Percentiles rank a stretch among this genome's conserved stretches.
Evolutionary conservation across 2,797 vertebrate genomes (phyloP).

Genomic region (Brachymystax lenok): DNA sequence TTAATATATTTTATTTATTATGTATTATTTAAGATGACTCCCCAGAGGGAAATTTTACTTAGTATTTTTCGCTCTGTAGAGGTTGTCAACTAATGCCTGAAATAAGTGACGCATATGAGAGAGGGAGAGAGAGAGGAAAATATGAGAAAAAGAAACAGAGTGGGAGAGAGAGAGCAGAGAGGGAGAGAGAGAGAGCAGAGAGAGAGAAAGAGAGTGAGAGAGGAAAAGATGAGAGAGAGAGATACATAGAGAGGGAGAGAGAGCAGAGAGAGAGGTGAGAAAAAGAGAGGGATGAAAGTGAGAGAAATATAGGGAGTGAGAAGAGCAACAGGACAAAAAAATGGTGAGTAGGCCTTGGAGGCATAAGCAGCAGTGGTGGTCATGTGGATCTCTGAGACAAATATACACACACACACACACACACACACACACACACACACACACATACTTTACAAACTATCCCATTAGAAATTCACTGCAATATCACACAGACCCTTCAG

Average conservation of each 20-base stretch:
- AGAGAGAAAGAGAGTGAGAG: too few species aligned
- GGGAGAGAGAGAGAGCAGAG: not conserved
- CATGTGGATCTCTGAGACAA: not conserved
- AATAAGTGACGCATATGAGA: not conserved
- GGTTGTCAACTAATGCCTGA: too few species aligned
- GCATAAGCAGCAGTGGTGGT: not conserved
- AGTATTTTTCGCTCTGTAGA: too few species aligned
- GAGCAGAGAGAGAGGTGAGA: not conserved
- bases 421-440: conserved; percentile 9
- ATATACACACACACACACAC: conserved; percentile 3
- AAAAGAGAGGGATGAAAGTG: not conserved
- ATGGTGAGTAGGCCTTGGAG: too few species aligned
- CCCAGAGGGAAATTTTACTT: not conserved
- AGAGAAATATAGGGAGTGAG: not conserved
- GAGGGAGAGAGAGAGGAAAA: not conserved
- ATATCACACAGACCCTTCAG: conserved; percentile 20
- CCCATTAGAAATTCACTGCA: conserved; percentile 5
- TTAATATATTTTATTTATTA: not conserved
- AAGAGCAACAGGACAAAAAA: not conserved
- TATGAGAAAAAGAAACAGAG: too few species aligned
- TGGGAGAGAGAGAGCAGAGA: not conserved
- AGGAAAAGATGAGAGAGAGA: too few species aligned
- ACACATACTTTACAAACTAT: not conserved
- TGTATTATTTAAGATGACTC: not conserved
- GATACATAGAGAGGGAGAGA: not conserved